phyloP scores from a whole-genome alignment of 1,140 invertebrate species.

The Apis cerana region DNA sequence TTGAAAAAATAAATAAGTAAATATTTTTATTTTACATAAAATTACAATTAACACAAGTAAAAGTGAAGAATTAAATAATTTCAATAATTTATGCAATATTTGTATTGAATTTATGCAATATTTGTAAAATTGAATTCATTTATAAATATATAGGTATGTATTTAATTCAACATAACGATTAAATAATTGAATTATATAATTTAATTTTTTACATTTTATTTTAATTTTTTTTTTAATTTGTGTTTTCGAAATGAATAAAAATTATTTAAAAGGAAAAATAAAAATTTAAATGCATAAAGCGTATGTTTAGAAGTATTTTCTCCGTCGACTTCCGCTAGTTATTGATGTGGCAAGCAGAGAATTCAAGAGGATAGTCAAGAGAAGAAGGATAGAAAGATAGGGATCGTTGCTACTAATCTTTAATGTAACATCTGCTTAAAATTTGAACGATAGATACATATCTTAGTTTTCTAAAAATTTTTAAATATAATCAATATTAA shows the following conservation, averaged over 20 bases:
- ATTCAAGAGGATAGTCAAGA: constrained; percentile 15
- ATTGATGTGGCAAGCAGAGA: constrained; percentile 19
- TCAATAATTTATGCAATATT: background rate
- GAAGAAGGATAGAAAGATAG: background rate
- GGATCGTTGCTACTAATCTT: background rate
- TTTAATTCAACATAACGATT: no score
- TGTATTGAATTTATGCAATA: no score
- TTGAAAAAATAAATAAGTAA: no score
- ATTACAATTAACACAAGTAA: no score
- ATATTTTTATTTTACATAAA: no score
- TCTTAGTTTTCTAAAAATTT: no score
- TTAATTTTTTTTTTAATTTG: background rate
- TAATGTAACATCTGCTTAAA: background rate
- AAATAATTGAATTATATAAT: no score
- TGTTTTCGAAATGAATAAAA: background rate
- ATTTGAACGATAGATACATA: background rate
- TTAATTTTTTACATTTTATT: no score
- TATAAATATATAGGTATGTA: no score
- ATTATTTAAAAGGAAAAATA: background rate
- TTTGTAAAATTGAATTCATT: no score
- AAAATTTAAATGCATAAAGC: constrained; percentile 12
- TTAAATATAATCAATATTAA: no score
- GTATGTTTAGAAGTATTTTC: background rate
- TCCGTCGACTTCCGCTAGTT: background rate
- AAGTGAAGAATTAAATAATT: background rate